Conservation (phyloP, 2,888 invertebrate species). For the Conomelus anceps region DNA sequence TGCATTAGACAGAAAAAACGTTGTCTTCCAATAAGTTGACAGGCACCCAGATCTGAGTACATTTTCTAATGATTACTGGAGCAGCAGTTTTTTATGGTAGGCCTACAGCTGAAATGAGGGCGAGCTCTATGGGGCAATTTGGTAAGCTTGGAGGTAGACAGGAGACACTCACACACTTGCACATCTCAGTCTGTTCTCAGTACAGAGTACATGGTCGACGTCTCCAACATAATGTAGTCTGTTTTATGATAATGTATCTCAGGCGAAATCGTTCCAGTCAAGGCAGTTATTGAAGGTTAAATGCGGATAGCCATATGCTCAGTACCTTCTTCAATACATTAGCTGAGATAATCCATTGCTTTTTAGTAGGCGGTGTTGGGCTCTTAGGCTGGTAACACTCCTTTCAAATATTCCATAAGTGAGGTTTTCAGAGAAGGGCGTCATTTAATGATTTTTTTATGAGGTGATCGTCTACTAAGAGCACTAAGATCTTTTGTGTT, state of each 20-base stretch:
- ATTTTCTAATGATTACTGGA: background rate
- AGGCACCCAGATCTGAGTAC: background rate
- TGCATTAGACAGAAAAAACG: background rate
- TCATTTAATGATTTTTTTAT: background rate
- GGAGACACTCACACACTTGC: too few species aligned
- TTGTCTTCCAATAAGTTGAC: background rate
- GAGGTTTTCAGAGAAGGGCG: background rate
- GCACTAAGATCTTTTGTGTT: background rate
- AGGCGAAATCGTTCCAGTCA: background rate
- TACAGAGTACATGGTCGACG: background rate
- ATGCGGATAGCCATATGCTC: background rate
- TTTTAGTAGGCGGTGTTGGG: background rate
- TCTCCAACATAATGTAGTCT: background rate
- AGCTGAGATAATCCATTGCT: background rate
- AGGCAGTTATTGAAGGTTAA: background rate
- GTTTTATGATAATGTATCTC: background rate
- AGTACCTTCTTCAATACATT: background rate
- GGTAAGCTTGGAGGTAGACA: background rate
- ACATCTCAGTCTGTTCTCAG: too few species aligned
- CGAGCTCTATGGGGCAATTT: background rate
- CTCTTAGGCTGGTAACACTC: background rate
- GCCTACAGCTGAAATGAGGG: too few species aligned
- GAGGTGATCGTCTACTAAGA: background rate
- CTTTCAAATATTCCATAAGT: background rate
- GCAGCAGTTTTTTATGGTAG: background rate